phyloP scores from a whole-genome alignment of 92 coral and sea anemone species.

The Palythoa grandis region DNA sequence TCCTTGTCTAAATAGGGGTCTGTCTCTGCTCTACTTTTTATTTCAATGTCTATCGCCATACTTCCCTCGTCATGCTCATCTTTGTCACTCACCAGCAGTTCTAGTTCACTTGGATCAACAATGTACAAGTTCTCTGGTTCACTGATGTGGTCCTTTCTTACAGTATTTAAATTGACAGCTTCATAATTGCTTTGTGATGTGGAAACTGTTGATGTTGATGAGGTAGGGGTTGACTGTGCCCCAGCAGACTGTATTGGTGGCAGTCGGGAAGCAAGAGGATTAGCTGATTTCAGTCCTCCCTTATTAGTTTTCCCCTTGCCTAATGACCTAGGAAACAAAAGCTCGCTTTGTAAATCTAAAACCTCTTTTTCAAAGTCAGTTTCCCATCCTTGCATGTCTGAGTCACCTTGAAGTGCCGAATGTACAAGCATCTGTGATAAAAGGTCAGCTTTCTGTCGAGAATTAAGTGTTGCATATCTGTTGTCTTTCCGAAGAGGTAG shows the following conservation, averaged over 20 bases:
- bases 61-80: not conserved
- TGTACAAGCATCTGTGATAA: slow-evolving; percentile 85
- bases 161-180: slow-evolving; percentile 36
- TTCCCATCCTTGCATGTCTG: slow-evolving; percentile 77
- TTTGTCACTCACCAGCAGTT: not conserved
- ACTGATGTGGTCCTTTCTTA: not conserved
- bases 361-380: slow-evolving; percentile 32
- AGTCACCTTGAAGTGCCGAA: slow-evolving; percentile 76
- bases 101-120: slow-evolving; percentile 29
- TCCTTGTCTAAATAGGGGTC: not conserved
- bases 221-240: slow-evolving; percentile 60
- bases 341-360: slow-evolving; percentile 44
- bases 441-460: slow-evolving; percentile 87
- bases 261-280: slow-evolving; percentile 68
- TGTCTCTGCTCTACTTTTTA: not conserved
- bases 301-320: slow-evolving; percentile 49
- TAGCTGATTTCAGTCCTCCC: slow-evolving; percentile 69
- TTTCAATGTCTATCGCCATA: not conserved
- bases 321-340: slow-evolving; percentile 29
- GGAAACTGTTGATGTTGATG: not conserved
- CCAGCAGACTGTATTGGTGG: slow-evolving; percentile 93
- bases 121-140: not conserved
- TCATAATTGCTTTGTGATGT: slow-evolving; percentile 10
- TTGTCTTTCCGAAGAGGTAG: slow-evolving; percentile 60
- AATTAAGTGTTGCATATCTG: slow-evolving; percentile 67